These are phyloP conservation scores for Melanerpes aurifrons DNA, from an alignment of 2,113 vertebrate species.

Conservation along the genomic window DNA sequence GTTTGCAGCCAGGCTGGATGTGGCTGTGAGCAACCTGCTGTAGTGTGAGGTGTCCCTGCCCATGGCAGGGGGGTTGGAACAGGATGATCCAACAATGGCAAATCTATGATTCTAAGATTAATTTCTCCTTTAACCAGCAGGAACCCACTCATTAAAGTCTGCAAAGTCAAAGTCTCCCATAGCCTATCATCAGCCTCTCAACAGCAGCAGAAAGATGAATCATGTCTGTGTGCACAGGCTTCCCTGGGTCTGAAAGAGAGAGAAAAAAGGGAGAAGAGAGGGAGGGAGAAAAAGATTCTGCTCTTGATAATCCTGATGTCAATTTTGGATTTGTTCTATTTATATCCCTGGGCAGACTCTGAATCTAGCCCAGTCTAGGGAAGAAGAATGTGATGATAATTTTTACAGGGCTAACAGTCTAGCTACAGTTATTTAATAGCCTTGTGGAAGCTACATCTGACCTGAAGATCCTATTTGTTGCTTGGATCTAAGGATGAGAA, in stretches of 20 bases:
- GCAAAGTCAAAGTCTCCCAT: neutral
- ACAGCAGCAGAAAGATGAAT: neutral
- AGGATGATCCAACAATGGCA: too few relatives aligned
- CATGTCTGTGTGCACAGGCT: neutral
- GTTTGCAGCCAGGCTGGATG: too few relatives aligned
- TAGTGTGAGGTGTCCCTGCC: too few relatives aligned
- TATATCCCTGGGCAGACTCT: neutral
- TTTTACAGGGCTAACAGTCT: constrained; percentile 60
- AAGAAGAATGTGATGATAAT: neutral
- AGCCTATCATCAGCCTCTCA: neutral
- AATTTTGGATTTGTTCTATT: neutral
- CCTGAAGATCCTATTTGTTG: constrained; percentile 47
- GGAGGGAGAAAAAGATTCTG: neutral
- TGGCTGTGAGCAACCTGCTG: too few relatives aligned
- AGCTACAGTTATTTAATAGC: constrained; percentile 56
- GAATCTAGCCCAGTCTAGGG: neutral
- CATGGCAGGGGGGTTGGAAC: too few relatives aligned
- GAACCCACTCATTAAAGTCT: constrained; percentile 35
- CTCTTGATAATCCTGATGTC: neutral
- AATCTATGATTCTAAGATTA: too few relatives aligned
- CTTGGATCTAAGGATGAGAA: constrained; percentile 44
- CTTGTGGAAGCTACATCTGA: constrained; percentile 50
- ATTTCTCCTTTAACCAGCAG: constrained; percentile 35
- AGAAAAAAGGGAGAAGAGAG: neutral
- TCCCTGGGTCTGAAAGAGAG: neutral